These are phyloP conservation scores for Macrostomum cliftonense DNA, from an alignment of 2,888 invertebrate species.

Conservation along the genomic window DNA sequence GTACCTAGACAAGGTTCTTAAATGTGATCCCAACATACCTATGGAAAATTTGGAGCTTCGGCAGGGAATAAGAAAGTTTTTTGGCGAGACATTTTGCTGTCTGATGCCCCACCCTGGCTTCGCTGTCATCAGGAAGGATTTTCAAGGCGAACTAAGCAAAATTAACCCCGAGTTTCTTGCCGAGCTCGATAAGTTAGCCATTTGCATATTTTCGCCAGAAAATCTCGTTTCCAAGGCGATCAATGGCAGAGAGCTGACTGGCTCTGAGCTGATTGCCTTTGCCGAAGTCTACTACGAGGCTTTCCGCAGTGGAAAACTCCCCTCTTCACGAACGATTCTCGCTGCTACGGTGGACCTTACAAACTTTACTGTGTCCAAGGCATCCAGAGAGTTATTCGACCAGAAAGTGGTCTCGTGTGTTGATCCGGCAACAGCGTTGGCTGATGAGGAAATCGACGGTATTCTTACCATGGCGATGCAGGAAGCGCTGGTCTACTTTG, in stretches of 20 bases:
- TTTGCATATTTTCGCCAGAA: constrained; percentile 66
- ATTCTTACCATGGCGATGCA: no score
- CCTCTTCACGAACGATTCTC: no score
- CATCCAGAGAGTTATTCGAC: no score
- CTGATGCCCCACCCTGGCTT: constrained; percentile 95
- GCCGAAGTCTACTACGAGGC: constrained; percentile 47
- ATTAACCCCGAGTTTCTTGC: constrained; percentile 80
- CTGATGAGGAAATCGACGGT: no score
- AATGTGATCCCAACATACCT: constrained; percentile 56
- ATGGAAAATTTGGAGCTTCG: constrained; percentile 78
- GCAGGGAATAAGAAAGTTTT: constrained; percentile 84
- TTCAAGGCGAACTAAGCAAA: constrained; percentile 76
- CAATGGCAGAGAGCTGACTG: constrained; percentile 75
- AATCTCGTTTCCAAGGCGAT: constrained; percentile 87
- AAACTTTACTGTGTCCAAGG: no score
- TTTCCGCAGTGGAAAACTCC: no score
- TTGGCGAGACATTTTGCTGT: constrained; percentile 82
- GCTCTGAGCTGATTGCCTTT: constrained; percentile 76
- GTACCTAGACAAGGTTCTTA: constrained; percentile 61
- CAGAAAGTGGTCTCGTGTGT: no score
- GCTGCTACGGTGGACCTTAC: no score
- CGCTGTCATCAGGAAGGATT: constrained; percentile 86
- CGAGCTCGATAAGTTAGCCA: constrained; percentile 64
- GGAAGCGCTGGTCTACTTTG: no score
- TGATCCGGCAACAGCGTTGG: no score